These are phyloP conservation scores for Astropecten irregularis DNA, from an alignment of 53 echinoderm and acorn worm species.

Conservation along the genomic window DNA sequence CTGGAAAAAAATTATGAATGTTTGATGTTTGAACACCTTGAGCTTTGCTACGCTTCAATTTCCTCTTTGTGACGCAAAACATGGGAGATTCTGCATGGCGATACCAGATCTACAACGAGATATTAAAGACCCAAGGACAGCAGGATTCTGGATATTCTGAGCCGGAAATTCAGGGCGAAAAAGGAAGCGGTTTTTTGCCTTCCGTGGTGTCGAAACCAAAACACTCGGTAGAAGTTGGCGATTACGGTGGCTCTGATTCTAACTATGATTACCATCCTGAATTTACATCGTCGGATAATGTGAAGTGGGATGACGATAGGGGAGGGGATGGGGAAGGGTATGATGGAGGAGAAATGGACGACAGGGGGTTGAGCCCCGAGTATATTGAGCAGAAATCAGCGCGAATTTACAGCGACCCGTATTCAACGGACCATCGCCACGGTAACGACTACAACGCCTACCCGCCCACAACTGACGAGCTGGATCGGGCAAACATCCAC, in stretches of 20 bases:
- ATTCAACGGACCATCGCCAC: conserved; percentile 2
- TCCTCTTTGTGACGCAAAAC: neutral
- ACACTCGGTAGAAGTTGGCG: no score
- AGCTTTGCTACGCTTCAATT: no score
- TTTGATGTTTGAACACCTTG: no score
- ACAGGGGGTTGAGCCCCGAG: neutral
- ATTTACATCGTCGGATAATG: no score
- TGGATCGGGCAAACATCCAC: neutral
- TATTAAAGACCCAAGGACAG: conserved; percentile 42
- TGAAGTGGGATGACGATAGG: neutral
- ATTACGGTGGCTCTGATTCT: neutral
- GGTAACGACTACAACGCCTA: conserved; percentile 24
- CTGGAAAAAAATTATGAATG: no score
- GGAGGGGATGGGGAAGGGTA: neutral
- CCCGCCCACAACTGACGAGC: neutral
- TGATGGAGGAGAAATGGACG: neutral
- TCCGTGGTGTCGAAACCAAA: no score
- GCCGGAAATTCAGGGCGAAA: conserved; percentile 14
- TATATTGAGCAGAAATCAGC: conserved; percentile 5
- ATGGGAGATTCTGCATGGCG: conserved; percentile 48
- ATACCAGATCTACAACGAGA: conserved; percentile 47
- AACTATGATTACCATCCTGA: neutral
- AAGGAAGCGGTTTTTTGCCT: neutral
- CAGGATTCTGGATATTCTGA: conserved; percentile 1
- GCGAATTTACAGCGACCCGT: neutral